Evolutionary conservation across 2,888 invertebrate genomes (phyloP).

Genomic region (Podabrus alpinus): DNA sequence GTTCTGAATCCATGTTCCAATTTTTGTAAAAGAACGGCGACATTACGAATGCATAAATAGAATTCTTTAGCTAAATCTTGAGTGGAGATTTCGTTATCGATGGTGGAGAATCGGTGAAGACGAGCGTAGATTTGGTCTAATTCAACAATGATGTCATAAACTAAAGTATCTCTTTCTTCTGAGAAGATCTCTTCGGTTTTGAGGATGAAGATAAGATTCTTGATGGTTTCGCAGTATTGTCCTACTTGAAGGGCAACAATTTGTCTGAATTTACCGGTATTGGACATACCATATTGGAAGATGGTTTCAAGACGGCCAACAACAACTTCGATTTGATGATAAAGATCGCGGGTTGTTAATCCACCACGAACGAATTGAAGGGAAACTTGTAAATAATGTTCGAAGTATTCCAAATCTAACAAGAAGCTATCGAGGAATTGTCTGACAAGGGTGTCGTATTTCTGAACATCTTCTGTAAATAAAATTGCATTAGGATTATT

Average conservation of each 20-base stretch:
- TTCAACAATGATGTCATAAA: neutral
- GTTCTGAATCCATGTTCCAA: neutral
- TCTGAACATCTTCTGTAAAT: neutral
- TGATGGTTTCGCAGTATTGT: conserved; percentile 13
- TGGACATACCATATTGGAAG: conserved; percentile 3
- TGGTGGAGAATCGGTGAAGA: neutral
- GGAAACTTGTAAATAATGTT: conserved; percentile 10
- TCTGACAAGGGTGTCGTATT: neutral
- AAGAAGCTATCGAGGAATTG: conserved; percentile 6
- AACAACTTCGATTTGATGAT: conserved; percentile 5
- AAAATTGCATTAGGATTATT: neutral
- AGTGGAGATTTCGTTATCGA: neutral
- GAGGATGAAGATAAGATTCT: conserved; percentile 10
- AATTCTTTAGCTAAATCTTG: conserved; percentile 1
- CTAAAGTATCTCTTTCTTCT: neutral
- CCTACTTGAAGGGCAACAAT: conserved; percentile 19
- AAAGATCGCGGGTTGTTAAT: neutral
- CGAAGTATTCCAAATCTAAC: conserved; percentile 7
- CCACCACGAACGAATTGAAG: conserved; percentile 7
- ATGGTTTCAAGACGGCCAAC: neutral
- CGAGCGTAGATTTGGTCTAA: neutral
- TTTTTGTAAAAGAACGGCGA: conserved; percentile 3
- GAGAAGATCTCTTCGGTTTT: conserved; percentile 5
- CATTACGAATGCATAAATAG: neutral
- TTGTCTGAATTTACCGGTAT: neutral